A percentile compares a stretch with the other conserved stretches of the same genome.
phyloP scores from a whole-genome alignment of 2,113 vertebrate genomes.

The Nestor notabilis region DNA sequence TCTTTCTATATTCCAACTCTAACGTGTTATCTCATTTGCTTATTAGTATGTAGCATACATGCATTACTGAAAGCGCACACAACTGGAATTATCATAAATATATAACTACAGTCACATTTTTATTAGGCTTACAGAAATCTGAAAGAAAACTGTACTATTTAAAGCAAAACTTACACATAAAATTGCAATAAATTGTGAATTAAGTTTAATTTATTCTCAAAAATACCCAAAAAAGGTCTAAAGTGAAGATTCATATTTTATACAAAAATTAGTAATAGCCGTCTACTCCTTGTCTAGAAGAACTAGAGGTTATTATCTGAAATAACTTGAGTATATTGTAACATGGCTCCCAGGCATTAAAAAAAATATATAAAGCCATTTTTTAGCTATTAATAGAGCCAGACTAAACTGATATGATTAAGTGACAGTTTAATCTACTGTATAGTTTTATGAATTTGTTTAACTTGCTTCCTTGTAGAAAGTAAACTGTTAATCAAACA shows the following conservation, averaged over 20 bases:
- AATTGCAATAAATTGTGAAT: neutral
- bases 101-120: conserved; percentile 28
- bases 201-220: neutral
- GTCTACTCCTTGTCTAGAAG: neutral
- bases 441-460: conserved; percentile 11
- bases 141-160: neutral
- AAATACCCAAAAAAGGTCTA: neutral
- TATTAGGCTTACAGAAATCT: conserved; percentile 13
- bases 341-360: conserved; percentile 2
- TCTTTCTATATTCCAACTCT: conserved; percentile 3
- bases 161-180: neutral
- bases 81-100: conserved; percentile 50
- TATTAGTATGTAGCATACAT: conserved; percentile 43
- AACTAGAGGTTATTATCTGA: neutral
- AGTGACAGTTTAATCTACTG: conserved; percentile 24
- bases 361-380: conserved; percentile 40
- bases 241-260: neutral
- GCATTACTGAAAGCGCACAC: conserved; percentile 15
- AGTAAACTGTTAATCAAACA: conserved; percentile 21
- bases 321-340: conserved; percentile 4
- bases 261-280: neutral
- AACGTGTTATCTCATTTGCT: conserved; percentile 26
- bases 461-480: conserved; percentile 47
- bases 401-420: conserved; percentile 52
- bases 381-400: conserved; percentile 58